Evolutionary conservation across 2,888 invertebrate genomes (phyloP).

Genomic region (Metalampra italica): DNA sequence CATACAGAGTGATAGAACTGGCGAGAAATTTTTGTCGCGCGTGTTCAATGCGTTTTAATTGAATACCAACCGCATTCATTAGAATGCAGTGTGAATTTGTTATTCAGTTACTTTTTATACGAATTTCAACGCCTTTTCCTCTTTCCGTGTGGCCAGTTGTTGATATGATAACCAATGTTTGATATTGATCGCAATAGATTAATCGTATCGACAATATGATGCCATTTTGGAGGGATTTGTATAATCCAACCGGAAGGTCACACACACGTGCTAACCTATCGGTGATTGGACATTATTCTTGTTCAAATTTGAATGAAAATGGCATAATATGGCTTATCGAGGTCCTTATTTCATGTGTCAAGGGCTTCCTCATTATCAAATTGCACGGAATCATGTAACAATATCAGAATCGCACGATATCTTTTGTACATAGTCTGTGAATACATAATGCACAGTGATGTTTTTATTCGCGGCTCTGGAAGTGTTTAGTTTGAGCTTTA

Average conservation of each 20-base stretch:
- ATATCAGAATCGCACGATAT: no score
- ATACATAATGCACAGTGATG: no score
- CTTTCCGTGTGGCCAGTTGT: constrained; percentile 3
- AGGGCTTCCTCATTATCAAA: neutral
- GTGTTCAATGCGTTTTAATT: no score
- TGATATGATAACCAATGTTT: neutral
- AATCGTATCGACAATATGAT: neutral
- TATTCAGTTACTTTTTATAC: constrained; percentile 2
- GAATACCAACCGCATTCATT: neutral
- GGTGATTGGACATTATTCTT: neutral
- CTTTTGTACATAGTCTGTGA: no score
- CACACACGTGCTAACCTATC: neutral
- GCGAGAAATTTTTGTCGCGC: no score
- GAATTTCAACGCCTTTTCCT: constrained; percentile 3
- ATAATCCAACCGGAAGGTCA: constrained; percentile 27
- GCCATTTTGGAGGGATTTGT: constrained; percentile 13
- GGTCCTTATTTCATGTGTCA: neutral
- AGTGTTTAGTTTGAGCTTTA: no score
- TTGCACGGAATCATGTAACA: no score
- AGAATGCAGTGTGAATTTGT: neutral
- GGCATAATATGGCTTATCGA: neutral
- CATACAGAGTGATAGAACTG: no score
- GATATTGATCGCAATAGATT: neutral
- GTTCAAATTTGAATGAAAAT: neutral
- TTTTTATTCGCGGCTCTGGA: no score